Evolutionary conservation across 2,888 invertebrate species (phyloP), one percentile per base, ranked within the genome.

Genomic region (Galerucella pusilla): DNA sequence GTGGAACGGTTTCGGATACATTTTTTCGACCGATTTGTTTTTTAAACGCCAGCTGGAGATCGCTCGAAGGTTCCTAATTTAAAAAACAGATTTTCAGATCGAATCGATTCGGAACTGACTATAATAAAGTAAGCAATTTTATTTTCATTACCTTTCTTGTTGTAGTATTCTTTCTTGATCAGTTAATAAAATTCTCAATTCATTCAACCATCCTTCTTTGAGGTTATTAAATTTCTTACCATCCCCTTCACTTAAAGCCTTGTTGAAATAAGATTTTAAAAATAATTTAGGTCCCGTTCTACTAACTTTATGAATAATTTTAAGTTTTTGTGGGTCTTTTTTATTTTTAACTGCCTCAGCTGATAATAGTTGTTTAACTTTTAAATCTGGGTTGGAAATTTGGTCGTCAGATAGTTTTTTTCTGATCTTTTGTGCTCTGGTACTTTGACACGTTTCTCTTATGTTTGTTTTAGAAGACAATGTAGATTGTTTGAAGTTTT

Each of bases 131-230:
- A n/a, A n/a, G n/a, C n/a, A n/a, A n/a, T n/a, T n/a, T n/a, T n/a
- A n/a, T n/a, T n/a, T n/a, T n/a, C n/a, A n/a, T n/a, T n/a, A n/a
- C 93, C 90, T 91, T 84, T 90, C 89, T 75, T 89, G 90, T 82
- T 93, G 92, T 70, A 93, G 83, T 77, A 90, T 89, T 80, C 88
- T 89, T 65, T 91, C 90, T 81, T 91, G 90, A 68, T 88, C 88
- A 6, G 83, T 87, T 63, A 92, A 83, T 76, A 91, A 83, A 42
- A 91, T 89, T 84, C 89, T 91, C 20, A 91, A 88, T 83, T 91
- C 91, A 76, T 89, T 89, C 75, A 91, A 81, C 85, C 91, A 90
- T 46, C 89, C 80, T 20, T 91, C 89, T 83, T 86, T 89, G 6
- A 90, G 81, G 76, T 87, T 86, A 42, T 83, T 87, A 45, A 88